A percentile compares a stretch with the other conserved stretches of the same genome.
Evolutionary conservation across 2,113 vertebrate genomes (phyloP).

Genomic region (Calyptommatus sinebrachiatus): DNA sequence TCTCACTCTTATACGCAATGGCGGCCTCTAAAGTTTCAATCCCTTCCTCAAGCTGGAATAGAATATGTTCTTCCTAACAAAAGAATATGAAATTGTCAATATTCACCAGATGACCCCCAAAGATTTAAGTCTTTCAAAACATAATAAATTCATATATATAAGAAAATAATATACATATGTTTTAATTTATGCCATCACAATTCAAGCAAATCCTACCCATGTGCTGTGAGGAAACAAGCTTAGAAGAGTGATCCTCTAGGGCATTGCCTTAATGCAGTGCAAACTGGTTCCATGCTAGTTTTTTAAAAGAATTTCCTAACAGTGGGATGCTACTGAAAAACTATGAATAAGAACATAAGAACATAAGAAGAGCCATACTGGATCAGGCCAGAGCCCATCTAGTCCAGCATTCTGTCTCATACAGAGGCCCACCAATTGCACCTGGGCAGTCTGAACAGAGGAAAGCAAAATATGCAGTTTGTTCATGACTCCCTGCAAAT

Average conservation of each 20-base stretch:
- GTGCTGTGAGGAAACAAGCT: background rate
- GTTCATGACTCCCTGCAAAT: too few relatives aligned
- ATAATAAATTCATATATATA: too few relatives aligned
- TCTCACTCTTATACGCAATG: slow-evolving; percentile 83
- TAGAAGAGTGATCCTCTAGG: background rate
- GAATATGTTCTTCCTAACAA: slow-evolving; percentile 79
- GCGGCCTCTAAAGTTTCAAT: slow-evolving; percentile 86
- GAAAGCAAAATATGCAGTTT: too few relatives aligned
- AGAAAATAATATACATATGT: background rate
- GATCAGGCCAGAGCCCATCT: too few relatives aligned
- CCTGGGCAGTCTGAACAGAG: too few relatives aligned
- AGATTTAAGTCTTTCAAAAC: background rate
- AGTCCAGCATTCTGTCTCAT: too few relatives aligned
- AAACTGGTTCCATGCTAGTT: background rate
- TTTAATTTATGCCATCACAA: background rate
- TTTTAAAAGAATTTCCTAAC: background rate
- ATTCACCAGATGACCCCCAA: slow-evolving; percentile 23
- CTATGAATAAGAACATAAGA: background rate
- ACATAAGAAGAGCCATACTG: too few relatives aligned
- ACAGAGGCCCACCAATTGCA: too few relatives aligned
- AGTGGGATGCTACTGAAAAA: background rate
- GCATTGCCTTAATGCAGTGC: background rate
- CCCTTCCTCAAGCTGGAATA: slow-evolving; percentile 87
- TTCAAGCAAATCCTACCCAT: background rate
- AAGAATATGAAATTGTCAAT: slow-evolving; percentile 31